These are phyloP conservation scores for Porites rus DNA, from an alignment of 92 coral and sea anemone genomes.

Conservation along the genomic window DNA sequence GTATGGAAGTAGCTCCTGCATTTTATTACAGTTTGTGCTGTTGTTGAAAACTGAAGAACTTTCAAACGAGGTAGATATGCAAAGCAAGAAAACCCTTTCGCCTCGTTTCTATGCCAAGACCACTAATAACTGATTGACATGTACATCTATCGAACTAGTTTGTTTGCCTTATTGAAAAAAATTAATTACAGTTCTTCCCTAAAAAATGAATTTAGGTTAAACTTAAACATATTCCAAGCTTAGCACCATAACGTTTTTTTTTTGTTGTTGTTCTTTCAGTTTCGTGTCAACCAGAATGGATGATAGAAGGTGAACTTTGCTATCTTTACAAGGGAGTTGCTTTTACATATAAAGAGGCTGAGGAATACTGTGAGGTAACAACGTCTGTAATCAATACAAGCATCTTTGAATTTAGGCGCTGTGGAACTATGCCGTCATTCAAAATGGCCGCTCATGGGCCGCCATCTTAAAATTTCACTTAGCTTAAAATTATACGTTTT, in stretches of 20 bases:
- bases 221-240: no score
- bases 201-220: neutral
- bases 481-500: neutral
- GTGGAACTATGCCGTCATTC: no score
- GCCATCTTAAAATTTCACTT: conserved; percentile 4
- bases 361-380: conserved; percentile 43
- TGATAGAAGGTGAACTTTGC: conserved; percentile 20
- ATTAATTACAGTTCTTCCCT: neutral
- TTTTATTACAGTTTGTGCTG: neutral
- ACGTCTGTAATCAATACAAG: neutral
- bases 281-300: conserved; percentile 59
- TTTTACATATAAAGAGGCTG: conserved; percentile 16
- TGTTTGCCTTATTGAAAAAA: neutral
- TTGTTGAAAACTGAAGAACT: conserved; percentile 12
- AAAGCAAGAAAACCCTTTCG: neutral
- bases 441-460: neutral
- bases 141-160: no score
- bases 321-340: conserved; percentile 40
- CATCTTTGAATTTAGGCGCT: no score
- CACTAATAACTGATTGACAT: no score
- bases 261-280: neutral
- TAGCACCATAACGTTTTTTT: neutral
- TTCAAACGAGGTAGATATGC: conserved; percentile 8
- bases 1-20: neutral
- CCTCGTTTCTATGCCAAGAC: no score